These are phyloP conservation scores for Echinometra lucunter DNA, from an alignment of 53 echinoderm and acorn worm genomes.

Conservation along the genomic window DNA sequence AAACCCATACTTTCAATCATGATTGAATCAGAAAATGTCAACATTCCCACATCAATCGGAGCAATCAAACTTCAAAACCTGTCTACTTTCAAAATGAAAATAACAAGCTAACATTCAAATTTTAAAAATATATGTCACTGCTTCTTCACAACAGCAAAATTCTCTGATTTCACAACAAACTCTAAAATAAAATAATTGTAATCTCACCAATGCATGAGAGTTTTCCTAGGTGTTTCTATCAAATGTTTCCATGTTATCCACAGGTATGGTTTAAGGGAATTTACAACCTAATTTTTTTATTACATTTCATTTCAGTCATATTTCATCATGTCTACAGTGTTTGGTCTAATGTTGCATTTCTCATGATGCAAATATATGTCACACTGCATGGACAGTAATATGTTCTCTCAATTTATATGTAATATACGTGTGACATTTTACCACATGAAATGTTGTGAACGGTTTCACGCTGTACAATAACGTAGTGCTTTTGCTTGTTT, in stretches of 20 bases:
- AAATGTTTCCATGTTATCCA: too few species aligned
- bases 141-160: neutral
- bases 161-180: constrained; percentile 12
- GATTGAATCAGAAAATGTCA: neutral
- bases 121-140: neutral
- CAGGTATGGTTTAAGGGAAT: too few species aligned
- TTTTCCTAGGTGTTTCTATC: too few species aligned
- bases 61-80: constrained; percentile 3
- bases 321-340: too few species aligned
- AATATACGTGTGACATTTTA: too few species aligned
- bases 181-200: neutral
- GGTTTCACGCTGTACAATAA: too few species aligned
- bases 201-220: neutral
- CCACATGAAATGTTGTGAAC: too few species aligned
- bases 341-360: too few species aligned
- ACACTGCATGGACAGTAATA: neutral
- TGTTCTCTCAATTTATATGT: too few species aligned
- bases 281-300: too few species aligned
- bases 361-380: too few species aligned
- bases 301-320: neutral
- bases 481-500: too few species aligned
- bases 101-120: neutral
- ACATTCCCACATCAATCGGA: neutral
- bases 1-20: neutral
- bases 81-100: neutral